Percentiles rank a stretch among this genome's conserved stretches.
Conservation (phyloP, 2,888 invertebrate species). For the Lithophane semibrunnea region DNA sequence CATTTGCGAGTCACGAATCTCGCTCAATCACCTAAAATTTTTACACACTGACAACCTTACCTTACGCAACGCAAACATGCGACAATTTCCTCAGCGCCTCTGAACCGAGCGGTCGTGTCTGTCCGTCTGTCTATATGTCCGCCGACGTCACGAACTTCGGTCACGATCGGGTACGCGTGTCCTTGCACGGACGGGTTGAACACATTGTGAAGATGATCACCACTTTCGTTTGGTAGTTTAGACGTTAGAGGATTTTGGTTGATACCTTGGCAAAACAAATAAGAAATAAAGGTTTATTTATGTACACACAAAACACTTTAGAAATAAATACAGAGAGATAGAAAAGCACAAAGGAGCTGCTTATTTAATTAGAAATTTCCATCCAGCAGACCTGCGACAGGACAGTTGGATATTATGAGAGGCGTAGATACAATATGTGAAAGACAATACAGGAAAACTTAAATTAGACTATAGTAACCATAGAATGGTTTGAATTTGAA, state of each 20-base stretch:
- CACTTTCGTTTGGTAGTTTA: slow-evolving; percentile 59
- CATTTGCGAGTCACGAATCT: slow-evolving; percentile 17
- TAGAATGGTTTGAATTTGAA: neutral
- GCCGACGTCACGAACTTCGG: slow-evolving; percentile 69
- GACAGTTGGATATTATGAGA: neutral
- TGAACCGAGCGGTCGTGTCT: slow-evolving; percentile 55
- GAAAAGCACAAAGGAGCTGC: neutral
- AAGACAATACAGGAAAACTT: neutral
- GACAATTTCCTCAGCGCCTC: slow-evolving; percentile 48
- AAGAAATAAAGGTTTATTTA: neutral
- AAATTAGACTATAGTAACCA: too few relatives aligned
- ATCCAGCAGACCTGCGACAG: neutral
- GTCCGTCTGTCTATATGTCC: slow-evolving; percentile 60
- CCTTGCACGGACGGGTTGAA: slow-evolving; percentile 59
- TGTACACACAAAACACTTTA: neutral
- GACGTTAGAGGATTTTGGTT: neutral
- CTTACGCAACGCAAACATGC: slow-evolving; percentile 49
- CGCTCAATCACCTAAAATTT: slow-evolving; percentile 15
- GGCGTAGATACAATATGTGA: neutral
- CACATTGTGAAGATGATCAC: slow-evolving; percentile 34
- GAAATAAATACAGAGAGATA: neutral
- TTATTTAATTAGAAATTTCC: neutral
- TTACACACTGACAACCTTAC: slow-evolving; percentile 18
- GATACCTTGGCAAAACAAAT: neutral
- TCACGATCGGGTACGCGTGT: slow-evolving; percentile 67